These are phyloP conservation scores for Triplophysa tibetana DNA, from an alignment of 2,113 vertebrate genomes.

Conservation along the genomic window DNA sequence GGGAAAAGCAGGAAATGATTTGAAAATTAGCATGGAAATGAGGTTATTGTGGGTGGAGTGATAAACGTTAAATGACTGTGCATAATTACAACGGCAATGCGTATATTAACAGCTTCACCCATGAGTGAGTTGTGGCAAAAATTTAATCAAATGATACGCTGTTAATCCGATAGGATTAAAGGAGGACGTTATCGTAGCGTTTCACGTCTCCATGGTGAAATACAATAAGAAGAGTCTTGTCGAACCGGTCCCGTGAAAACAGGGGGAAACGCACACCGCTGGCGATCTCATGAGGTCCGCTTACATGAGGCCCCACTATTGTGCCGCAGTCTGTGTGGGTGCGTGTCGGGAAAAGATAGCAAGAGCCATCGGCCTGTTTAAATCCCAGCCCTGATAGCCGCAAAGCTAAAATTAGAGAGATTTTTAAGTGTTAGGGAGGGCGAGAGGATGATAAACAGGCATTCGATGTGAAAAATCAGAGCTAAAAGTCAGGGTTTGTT, in stretches of 20 bases:
- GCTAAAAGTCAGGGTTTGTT: no score
- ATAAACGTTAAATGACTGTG: slow-evolving; percentile 17
- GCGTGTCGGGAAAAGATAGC: slow-evolving; percentile 39
- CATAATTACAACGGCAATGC: slow-evolving; percentile 35
- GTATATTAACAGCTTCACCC: slow-evolving; percentile 23
- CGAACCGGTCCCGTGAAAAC: slow-evolving; percentile 36
- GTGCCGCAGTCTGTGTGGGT: background rate
- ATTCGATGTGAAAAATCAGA: no score
- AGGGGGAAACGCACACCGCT: background rate
- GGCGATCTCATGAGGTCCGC: slow-evolving; percentile 35
- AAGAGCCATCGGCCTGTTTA: slow-evolving; percentile 6
- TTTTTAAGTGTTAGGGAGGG: background rate
- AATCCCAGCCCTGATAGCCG: slow-evolving; percentile 27
- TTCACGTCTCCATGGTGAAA: slow-evolving; percentile 33
- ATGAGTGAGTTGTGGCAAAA: slow-evolving; percentile 19
- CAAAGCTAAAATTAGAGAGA: slow-evolving; percentile 25
- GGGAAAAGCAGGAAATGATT: slow-evolving; percentile 31
- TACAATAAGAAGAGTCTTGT: slow-evolving; percentile 39
- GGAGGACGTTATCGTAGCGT: slow-evolving; percentile 19
- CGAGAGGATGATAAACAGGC: background rate
- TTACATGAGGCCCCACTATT: slow-evolving; percentile 10
- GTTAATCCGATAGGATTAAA: slow-evolving; percentile 43
- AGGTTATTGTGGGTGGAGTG: slow-evolving; percentile 55
- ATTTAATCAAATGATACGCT: slow-evolving; percentile 16
- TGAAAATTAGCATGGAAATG: slow-evolving; percentile 11